A percentile compares a stretch with the other conserved stretches of the same genome.
Evolutionary conservation across 2,888 invertebrate genomes (phyloP).

Genomic region (Rhagonycha lutea): DNA sequence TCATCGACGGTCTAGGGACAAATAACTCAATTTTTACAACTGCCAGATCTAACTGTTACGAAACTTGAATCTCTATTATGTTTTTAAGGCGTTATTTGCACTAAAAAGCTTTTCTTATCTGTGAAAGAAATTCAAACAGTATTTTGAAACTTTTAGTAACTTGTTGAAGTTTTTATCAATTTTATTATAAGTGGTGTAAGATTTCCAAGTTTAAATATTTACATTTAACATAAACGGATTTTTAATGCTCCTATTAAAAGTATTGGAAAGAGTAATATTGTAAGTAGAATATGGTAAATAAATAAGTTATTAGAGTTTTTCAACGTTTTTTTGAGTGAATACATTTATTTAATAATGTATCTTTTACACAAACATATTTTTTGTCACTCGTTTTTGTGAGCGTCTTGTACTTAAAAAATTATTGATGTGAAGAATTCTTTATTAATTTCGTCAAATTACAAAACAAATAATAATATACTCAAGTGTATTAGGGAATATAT

Average conservation of each 20-base stretch:
- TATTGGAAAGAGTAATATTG: not conserved
- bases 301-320: not conserved
- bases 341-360: not conserved
- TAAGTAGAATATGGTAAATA: not conserved
- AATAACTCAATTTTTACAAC: too few relatives aligned
- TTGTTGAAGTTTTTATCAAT: not conserved
- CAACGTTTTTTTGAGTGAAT: not conserved
- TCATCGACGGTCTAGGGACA: too few relatives aligned
- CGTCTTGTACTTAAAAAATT: not conserved
- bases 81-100: not conserved
- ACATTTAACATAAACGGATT: not conserved
- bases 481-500: not conserved
- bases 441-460: not conserved
- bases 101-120: not conserved
- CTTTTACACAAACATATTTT: not conserved
- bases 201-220: not conserved
- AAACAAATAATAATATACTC: not conserved
- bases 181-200: not conserved
- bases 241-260: not conserved
- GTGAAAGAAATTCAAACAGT: not conserved
- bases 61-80: too few relatives aligned
- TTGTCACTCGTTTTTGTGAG: not conserved
- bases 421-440: not conserved
- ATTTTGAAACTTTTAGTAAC: not conserved
- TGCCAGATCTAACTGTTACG: not conserved